These are phyloP conservation scores for Pituophis catenifer DNA, from an alignment of 2,113 vertebrate genomes.

Conservation along the genomic window DNA sequence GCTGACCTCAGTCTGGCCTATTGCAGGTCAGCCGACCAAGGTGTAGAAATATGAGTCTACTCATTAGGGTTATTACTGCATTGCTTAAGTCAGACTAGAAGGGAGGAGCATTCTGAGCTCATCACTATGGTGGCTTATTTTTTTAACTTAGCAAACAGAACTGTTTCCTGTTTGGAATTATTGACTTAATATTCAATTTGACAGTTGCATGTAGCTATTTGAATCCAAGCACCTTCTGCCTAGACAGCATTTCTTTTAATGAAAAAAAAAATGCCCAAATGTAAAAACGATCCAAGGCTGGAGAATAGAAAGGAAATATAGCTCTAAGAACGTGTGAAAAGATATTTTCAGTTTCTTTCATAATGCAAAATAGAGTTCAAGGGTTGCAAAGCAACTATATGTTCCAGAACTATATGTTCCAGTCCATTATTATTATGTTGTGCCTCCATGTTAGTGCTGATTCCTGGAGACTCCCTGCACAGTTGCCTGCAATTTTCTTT, in stretches of 20 bases:
- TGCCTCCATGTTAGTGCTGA: neutral
- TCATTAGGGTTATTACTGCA: neutral
- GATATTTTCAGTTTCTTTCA: neutral
- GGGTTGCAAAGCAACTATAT: neutral
- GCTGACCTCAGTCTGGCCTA: conserved; percentile 13
- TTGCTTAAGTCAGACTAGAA: neutral
- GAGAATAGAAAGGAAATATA: neutral
- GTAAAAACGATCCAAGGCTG: neutral
- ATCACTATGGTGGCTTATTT: neutral
- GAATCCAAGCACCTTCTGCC: neutral
- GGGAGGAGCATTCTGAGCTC: neutral
- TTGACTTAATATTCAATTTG: neutral
- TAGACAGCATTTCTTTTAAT: neutral
- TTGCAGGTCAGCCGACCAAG: neutral
- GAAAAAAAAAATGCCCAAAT: neutral
- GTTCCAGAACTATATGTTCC: neutral
- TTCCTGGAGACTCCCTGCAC: neutral
- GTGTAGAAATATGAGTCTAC: neutral
- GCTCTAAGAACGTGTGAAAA: neutral
- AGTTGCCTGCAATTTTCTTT: neutral
- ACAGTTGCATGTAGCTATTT: neutral
- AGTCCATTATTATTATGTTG: neutral
- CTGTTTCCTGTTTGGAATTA: conserved; percentile 12
- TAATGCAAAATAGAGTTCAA: neutral
- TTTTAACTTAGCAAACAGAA: neutral